These are phyloP conservation scores for Homarus americanus DNA, from an alignment of 1,140 invertebrate genomes.

Conservation along the genomic window DNA sequence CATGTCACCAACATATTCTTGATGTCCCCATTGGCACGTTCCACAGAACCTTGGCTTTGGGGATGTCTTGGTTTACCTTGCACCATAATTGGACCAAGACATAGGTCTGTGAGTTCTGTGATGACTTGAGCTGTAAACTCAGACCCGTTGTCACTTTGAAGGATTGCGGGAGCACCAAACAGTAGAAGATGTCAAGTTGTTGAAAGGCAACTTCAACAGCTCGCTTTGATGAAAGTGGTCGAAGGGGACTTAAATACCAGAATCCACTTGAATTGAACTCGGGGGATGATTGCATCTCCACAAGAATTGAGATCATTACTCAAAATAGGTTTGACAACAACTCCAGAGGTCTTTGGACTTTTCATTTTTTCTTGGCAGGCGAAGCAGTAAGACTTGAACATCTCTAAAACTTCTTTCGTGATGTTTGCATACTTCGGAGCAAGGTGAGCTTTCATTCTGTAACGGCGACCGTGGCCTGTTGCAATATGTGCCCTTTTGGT, in stretches of 20 bases:
- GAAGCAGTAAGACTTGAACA: conserved; percentile 24
- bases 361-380: conserved; percentile 5
- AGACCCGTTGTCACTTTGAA: conserved; percentile 78
- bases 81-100: conserved; percentile 30
- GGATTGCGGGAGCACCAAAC: conserved; percentile 77
- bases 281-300: conserved; percentile 77
- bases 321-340: conserved; percentile 34
- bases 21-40: conserved; percentile 51
- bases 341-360: conserved; percentile 34
- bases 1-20: conserved; percentile 45
- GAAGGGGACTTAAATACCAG: conserved; percentile 79
- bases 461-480: conserved; percentile 28
- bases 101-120: conserved; percentile 12
- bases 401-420: background rate
- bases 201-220: conserved; percentile 77
- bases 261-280: conserved; percentile 78
- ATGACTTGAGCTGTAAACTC: conserved; percentile 76
- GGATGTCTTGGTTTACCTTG: conserved; percentile 54
- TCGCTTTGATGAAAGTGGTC: conserved; percentile 77
- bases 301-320: conserved; percentile 33
- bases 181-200: conserved; percentile 78
- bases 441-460: conserved; percentile 8
- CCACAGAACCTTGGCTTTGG: conserved; percentile 60
- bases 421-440: conserved; percentile 17
- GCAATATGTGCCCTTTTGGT: conserved; percentile 37